Base-by-base conservation (phyloP, 2,113 vertebrate genomes). In the Phyllostomus discolor region DNA sequence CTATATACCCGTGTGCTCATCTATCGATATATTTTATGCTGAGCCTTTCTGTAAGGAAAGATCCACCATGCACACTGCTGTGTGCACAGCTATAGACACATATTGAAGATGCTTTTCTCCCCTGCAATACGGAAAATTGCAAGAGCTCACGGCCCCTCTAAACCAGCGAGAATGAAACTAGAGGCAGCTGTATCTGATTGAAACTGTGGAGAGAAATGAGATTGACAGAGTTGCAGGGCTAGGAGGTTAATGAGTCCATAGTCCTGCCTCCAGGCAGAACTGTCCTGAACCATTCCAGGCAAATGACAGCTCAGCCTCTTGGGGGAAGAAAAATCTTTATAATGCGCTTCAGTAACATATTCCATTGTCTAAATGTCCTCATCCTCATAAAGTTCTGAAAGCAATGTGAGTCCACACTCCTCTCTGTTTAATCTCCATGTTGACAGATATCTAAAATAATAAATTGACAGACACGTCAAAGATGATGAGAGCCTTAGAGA, bases 211-310 rank as follows among this genome's bases (percentile, higher is more conserved):
- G 69, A 93, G 91, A 96, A 95, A 50, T 80, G 93, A 95, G 97
- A 97, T n/a, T 91, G 95, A 96, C 93, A 91, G 97, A 93, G 86
- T 89, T 59, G 69, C 95, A 75, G 91, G 95, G 73, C 91, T 69
- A 48, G 73, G 75, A 96, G 96, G 96, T 96, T 97, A 97, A 97
- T 97, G 97, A 97, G 91, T 93, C 96, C 94, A 93, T n/a, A 91
- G 96, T 94, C 93, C 88, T 96, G 95, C 97, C 96, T 97, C 85
- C 83, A 97, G 97, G 93, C 93, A 96, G 95, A 97, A 79, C 93
- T 90, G 94, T 97, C 97, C 91, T 88, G 33, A 96, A 83, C 75
- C 82, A 96, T 97, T 94, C 76, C 69, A 91, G 78, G 93, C 94
- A 96, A 92, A 89, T 97, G 96, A 97, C 96, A 96, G 94, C 91